Evolutionary conservation across 2,888 invertebrate species (phyloP).

Genomic region (Torymus aiolomorphi): DNA sequence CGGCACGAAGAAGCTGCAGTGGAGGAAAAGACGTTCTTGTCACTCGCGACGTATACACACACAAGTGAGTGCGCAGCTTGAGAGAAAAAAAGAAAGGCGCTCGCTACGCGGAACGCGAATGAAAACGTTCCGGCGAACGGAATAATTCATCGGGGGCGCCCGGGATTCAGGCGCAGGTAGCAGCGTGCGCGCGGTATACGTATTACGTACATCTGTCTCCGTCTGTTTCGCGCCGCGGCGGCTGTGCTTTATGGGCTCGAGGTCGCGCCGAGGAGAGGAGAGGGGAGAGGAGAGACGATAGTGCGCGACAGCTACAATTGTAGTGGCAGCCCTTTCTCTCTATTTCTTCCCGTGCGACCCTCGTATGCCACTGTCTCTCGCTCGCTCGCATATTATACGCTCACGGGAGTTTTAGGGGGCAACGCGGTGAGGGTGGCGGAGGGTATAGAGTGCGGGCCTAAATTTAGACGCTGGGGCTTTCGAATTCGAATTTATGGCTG

Average conservation of each 20-base stretch:
- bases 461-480: slow-evolving; percentile 19
- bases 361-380: background rate
- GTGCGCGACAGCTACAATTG: background rate
- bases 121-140: slow-evolving; percentile 69
- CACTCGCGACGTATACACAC: background rate
- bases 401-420: slow-evolving; percentile 17
- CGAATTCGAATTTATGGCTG: slow-evolving; percentile 48
- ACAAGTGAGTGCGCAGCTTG: background rate
- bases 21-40: slow-evolving; percentile 25
- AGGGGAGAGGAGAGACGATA: slow-evolving; percentile 16
- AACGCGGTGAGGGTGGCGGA: background rate
- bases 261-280: slow-evolving; percentile 3
- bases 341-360: background rate
- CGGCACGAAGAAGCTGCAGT: background rate
- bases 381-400: too few species aligned
- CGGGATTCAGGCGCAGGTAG: background rate
- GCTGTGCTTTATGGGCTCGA: slow-evolving; percentile 60
- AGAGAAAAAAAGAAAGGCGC: slow-evolving; percentile 4
- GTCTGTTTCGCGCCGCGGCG: slow-evolving; percentile 65
- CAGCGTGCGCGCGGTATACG: background rate
- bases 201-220: slow-evolving; percentile 59
- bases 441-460: background rate
- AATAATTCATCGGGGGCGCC: slow-evolving; percentile 69
- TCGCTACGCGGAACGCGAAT: slow-evolving; percentile 60
- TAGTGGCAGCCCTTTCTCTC: slow-evolving; percentile 18